Evolutionary conservation across 2,888 invertebrate genomes (phyloP).

Genomic region (Hirtodrosophila alboralis): DNA sequence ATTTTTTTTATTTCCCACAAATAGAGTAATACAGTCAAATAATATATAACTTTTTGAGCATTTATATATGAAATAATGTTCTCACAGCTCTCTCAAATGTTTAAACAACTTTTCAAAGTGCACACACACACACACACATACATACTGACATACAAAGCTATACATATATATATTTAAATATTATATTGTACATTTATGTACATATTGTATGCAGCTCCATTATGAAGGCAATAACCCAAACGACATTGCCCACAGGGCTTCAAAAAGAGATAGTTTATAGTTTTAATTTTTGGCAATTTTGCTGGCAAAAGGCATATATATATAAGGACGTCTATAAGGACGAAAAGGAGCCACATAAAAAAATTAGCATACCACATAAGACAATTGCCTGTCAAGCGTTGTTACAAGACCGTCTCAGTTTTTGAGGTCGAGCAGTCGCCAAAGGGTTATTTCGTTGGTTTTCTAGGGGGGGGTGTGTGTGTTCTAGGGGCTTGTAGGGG

Average conservation of each 20-base stretch:
- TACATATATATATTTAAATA: constrained; percentile 24
- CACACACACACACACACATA: constrained; percentile 20
- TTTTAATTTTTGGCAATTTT: constrained; percentile 71
- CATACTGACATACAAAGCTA: constrained; percentile 7
- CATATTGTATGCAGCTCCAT: constrained; percentile 44
- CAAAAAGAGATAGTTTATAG: constrained; percentile 69
- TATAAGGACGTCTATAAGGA: constrained; percentile 29
- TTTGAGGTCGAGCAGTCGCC: constrained; percentile 46
- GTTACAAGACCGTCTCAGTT: constrained; percentile 49
- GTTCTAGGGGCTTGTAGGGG: no score
- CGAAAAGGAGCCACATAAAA: constrained; percentile 39
- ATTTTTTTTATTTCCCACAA: no score
- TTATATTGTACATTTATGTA: constrained; percentile 12
- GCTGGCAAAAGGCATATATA: constrained; percentile 41
- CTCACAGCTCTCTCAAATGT: constrained; percentile 11
- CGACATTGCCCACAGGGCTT: constrained; percentile 46
- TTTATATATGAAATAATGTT: background rate
- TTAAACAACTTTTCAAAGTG: constrained; percentile 17
- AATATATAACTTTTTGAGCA: no score
- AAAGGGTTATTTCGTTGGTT: constrained; percentile 56
- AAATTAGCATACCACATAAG: constrained; percentile 77
- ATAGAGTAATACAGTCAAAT: no score
- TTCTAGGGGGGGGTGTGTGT: constrained; percentile 1
- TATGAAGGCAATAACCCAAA: constrained; percentile 62
- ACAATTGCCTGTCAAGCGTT: constrained; percentile 71